phyloP scores from a whole-genome alignment of 2,797 vertebrate species.

The Cottoperca gobio region DNA sequence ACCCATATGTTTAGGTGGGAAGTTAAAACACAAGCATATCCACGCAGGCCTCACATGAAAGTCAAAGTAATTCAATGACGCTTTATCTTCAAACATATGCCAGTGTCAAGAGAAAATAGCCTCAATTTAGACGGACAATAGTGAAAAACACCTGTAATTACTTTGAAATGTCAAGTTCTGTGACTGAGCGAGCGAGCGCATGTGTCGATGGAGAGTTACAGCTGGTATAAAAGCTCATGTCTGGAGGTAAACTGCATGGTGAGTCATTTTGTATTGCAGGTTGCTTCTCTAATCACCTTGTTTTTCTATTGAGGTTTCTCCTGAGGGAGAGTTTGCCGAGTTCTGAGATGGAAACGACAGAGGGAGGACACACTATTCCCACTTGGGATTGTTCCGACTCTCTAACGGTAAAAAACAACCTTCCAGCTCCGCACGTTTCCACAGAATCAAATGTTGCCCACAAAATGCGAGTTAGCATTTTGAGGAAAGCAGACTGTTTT shows the following conservation, averaged over 20 bases:
- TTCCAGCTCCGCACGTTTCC: slow-evolving; percentile 48
- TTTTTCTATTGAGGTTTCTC: slow-evolving; percentile 71
- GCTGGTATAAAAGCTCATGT: slow-evolving; percentile 54
- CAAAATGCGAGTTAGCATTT: slow-evolving; percentile 47
- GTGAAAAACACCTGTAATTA: slow-evolving; percentile 80
- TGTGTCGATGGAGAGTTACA: slow-evolving; percentile 44
- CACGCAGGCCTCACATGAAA: slow-evolving; percentile 57
- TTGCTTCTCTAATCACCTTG: slow-evolving; percentile 71
- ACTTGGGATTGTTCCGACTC: slow-evolving; percentile 50
- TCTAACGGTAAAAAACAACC: slow-evolving; percentile 46
- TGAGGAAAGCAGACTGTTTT: slow-evolving; percentile 17
- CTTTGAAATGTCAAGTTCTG: slow-evolving; percentile 79
- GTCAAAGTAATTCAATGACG: slow-evolving; percentile 52
- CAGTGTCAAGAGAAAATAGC: slow-evolving; percentile 76
- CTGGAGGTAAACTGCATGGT: slow-evolving; percentile 55
- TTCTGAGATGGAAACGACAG: slow-evolving; percentile 61
- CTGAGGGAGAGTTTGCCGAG: slow-evolving; percentile 59
- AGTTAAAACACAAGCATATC: slow-evolving; percentile 41
- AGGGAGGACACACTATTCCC: slow-evolving; percentile 64
- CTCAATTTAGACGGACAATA: slow-evolving; percentile 63
- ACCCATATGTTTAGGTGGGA: slow-evolving; percentile 35
- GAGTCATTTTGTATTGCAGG: slow-evolving; percentile 63
- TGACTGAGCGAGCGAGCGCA: slow-evolving; percentile 51
- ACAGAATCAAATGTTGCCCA: slow-evolving; percentile 51
- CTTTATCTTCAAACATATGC: slow-evolving; percentile 60